Conservation (phyloP, 2,888 invertebrate species). For the Diaprepes abbreviatus region DNA sequence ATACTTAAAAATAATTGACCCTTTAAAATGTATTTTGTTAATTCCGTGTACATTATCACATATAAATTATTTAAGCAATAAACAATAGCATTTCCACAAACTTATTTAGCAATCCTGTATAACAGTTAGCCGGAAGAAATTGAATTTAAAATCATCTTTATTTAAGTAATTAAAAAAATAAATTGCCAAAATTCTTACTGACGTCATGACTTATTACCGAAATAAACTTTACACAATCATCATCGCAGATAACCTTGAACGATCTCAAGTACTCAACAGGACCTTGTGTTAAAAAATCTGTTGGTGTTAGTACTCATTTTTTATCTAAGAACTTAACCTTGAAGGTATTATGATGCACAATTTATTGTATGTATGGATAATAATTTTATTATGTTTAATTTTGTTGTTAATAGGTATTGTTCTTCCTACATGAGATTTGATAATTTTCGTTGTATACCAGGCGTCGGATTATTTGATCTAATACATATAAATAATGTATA, state of each 20-base stretch:
- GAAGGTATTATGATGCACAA: slow-evolving; percentile 14
- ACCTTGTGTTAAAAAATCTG: slow-evolving; percentile 6
- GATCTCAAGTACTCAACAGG: slow-evolving; percentile 1
- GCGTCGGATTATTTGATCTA: too few relatives aligned
- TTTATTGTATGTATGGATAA: slow-evolving; percentile 15
- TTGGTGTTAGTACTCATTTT: slow-evolving; percentile 3
- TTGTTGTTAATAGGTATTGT: slow-evolving; percentile 14
- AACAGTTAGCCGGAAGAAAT: slow-evolving; percentile 1
- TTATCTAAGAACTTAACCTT: slow-evolving; percentile 4
- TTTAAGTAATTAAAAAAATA: slow-evolving; percentile 10
- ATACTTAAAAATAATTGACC: too few relatives aligned
- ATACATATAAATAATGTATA: too few relatives aligned
- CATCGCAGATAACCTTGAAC: slow-evolving; percentile 1
- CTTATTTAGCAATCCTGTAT: neutral
- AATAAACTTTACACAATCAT: slow-evolving; percentile 25
- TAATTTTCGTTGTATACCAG: neutral
- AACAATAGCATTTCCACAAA: too few relatives aligned
- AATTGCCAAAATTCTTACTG: slow-evolving; percentile 12
- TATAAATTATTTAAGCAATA: too few relatives aligned
- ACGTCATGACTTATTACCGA: slow-evolving; percentile 24
- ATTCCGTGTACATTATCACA: too few relatives aligned
- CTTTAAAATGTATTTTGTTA: too few relatives aligned
- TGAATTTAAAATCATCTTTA: neutral
- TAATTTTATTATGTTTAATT: slow-evolving; percentile 5
- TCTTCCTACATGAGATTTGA: slow-evolving; percentile 10